Conservation (phyloP, 37 sponge, comb jelly and placozoan species). For the Halisarca cf. caerulea region DNA sequence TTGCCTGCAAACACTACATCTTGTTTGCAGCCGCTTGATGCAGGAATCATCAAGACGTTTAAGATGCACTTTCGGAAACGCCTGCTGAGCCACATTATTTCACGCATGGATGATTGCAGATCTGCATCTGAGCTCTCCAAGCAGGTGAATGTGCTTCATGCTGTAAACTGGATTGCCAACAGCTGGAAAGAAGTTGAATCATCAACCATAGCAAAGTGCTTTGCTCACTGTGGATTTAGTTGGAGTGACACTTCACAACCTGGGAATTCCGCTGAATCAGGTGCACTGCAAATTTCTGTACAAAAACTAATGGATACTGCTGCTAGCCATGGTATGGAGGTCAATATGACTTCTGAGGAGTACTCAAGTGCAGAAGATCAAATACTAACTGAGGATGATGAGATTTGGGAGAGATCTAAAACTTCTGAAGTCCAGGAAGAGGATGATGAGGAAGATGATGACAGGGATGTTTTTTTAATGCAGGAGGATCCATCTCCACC, state of each 20-base stretch:
- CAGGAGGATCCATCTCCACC: too few relatives aligned
- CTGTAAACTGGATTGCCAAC: neutral
- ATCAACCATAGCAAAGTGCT: slow-evolving; percentile 1
- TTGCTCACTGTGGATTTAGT: neutral
- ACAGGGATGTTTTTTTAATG: too few relatives aligned
- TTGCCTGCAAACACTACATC: slow-evolving; percentile 17
- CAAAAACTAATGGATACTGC: neutral
- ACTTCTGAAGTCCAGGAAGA: too few relatives aligned
- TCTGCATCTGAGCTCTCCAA: neutral
- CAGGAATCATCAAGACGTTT: neutral
- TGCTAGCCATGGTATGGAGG: neutral
- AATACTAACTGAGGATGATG: neutral
- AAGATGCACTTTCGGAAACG: neutral
- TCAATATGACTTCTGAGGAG: neutral
- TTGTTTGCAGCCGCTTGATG: neutral
- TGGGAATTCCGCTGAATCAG: neutral
- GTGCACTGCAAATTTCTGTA: neutral
- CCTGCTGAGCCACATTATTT: neutral
- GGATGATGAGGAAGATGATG: too few relatives aligned
- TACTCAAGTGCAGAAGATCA: neutral
- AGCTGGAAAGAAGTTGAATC: neutral
- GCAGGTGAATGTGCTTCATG: slow-evolving; percentile 6
- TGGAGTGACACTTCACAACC: neutral
- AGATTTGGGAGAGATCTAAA: neutral
- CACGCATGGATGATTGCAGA: slow-evolving; percentile 3